A percentile compares a stretch with the other conserved stretches of the same genome.
Conservation (phyloP, 2,797 vertebrate species). For the Otolemur crassicaudatus region DNA sequence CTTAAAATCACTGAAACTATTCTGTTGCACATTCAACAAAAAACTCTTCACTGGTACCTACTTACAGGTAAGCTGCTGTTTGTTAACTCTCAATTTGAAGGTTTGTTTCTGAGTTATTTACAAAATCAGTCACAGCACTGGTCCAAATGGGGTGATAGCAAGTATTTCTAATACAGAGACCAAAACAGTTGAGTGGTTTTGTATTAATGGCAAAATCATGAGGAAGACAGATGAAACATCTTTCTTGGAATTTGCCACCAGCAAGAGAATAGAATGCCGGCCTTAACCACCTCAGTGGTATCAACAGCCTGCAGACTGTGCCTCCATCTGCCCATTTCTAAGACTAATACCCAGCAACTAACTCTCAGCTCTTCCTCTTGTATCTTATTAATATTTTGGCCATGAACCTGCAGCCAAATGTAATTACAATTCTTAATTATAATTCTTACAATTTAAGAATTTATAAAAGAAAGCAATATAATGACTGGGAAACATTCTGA, state of each 20-base stretch:
- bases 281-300: neutral
- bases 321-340: neutral
- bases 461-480: constrained; percentile 40
- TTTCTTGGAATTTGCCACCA: neutral
- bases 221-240: neutral
- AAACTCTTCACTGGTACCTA: neutral
- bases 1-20: constrained; percentile 39
- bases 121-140: constrained; percentile 4
- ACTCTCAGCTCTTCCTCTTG: neutral
- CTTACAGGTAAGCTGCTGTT: neutral
- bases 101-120: constrained; percentile 36
- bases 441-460: neutral
- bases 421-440: no score
- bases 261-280: neutral
- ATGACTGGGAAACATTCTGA: constrained; percentile 29
- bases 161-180: neutral
- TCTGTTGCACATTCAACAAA: neutral
- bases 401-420: neutral
- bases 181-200: neutral
- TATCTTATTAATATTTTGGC: neutral
- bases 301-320: accelerated
- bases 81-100: neutral
- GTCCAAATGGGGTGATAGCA: neutral
- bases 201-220: neutral
- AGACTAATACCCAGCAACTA: neutral